Conservation (phyloP, 2,113 vertebrate genomes). For the Raja brachyura region DNA sequence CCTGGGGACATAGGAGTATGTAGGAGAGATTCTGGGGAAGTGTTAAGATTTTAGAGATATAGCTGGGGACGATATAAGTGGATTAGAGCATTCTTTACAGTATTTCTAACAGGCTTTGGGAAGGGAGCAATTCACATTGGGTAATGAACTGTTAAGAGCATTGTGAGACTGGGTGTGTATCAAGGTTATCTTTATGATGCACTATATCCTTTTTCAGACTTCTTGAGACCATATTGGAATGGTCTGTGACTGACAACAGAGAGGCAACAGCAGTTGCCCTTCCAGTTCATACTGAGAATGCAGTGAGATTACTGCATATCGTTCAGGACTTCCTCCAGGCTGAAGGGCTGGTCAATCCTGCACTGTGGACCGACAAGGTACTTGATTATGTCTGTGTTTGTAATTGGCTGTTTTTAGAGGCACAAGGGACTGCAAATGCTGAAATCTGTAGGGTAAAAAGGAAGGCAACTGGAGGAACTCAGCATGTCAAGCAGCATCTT, state of each 20-base stretch:
- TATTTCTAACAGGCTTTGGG: not conserved
- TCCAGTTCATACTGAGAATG: slow-evolving; percentile 80
- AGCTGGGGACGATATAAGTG: not conserved
- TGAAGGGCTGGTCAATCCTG: slow-evolving; percentile 78
- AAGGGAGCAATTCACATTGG: not conserved
- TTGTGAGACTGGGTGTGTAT: not conserved
- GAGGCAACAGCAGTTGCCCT: slow-evolving; percentile 69
- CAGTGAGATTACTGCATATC: slow-evolving; percentile 76
- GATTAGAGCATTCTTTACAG: not conserved
- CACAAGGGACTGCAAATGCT: no score
- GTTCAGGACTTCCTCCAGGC: slow-evolving; percentile 89
- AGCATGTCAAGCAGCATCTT: no score
- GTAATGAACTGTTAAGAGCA: no score
- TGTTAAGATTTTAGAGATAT: not conserved
- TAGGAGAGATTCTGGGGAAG: not conserved
- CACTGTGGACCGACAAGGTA: slow-evolving; percentile 87
- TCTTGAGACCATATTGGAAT: slow-evolving; percentile 91
- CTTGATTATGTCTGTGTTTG: not conserved
- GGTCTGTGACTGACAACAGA: slow-evolving; percentile 79
- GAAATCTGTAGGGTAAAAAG: no score
- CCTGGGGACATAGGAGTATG: not conserved
- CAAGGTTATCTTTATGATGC: not conserved
- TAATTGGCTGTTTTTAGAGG: no score
- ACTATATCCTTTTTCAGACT: slow-evolving; percentile 58
- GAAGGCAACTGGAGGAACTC: no score